Evolutionary conservation across 1,140 invertebrate genomes (phyloP).

Genomic region (Brachionus rubens): DNA sequence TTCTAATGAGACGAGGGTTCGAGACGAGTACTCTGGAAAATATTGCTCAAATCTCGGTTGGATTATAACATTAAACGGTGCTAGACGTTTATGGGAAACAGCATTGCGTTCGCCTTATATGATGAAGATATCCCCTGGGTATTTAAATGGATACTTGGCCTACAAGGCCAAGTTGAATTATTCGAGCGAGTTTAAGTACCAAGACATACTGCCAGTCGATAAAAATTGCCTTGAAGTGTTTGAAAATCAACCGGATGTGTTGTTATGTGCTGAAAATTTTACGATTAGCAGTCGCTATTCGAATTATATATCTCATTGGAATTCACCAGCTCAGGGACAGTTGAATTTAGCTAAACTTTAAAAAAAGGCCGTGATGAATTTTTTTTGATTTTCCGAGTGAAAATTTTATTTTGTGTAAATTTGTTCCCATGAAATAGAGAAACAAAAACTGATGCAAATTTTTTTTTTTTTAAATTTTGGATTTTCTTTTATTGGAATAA

Average conservation of each 20-base stretch:
- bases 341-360: conserved; percentile 30
- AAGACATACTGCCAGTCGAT: background rate
- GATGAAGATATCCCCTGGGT: conserved; percentile 34
- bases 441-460: too few relatives aligned
- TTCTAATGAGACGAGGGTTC: background rate
- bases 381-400: background rate
- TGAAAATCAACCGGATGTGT: background rate
- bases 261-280: conserved; percentile 46
- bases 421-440: too few relatives aligned
- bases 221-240: conserved; percentile 34
- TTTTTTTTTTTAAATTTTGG: too few relatives aligned
- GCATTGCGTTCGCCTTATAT: conserved; percentile 32
- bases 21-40: background rate
- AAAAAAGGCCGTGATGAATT: background rate
- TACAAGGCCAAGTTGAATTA: conserved; percentile 19
- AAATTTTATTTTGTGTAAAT: background rate
- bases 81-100: conserved; percentile 3
- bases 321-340: conserved; percentile 22
- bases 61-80: conserved; percentile 27
- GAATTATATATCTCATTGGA: conserved; percentile 38
- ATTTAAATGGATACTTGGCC: conserved; percentile 45
- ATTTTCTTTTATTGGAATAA: too few relatives aligned
- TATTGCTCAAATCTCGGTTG: conserved; percentile 46
- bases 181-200: conserved; percentile 10
- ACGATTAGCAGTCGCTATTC: conserved; percentile 30